phyloP scores from a whole-genome alignment of 2,797 vertebrate genomes.

The Bovichtus diacanthus region DNA sequence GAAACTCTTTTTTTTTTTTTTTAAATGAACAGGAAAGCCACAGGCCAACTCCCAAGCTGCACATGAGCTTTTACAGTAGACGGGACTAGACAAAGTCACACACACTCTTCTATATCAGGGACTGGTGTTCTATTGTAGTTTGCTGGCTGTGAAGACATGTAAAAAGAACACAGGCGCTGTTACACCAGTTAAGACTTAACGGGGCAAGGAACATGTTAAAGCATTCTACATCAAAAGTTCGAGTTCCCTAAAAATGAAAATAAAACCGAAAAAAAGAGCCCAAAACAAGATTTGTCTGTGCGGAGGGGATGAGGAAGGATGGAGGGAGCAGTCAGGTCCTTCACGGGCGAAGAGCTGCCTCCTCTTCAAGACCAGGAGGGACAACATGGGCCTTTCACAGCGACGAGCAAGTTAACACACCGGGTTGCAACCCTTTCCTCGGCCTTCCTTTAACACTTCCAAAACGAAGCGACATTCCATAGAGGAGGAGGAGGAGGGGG shows the following conservation, averaged over 20 bases:
- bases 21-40: constrained; percentile 37
- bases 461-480: constrained; percentile 93
- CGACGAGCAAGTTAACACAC: constrained; percentile 35
- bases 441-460: constrained; percentile 86
- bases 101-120: constrained; percentile 36
- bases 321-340: constrained; percentile 42
- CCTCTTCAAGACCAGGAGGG: constrained; percentile 75
- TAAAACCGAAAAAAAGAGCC: constrained; percentile 53
- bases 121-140: constrained; percentile 25
- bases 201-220: constrained; percentile 49
- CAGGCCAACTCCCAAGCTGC: constrained; percentile 66
- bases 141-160: constrained; percentile 50
- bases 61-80: constrained; percentile 35
- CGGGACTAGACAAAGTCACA: constrained; percentile 48
- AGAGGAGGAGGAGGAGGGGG: constrained; percentile 69
- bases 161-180: constrained; percentile 33
- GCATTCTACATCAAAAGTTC: constrained; percentile 76
- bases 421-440: constrained; percentile 26
- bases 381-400: constrained; percentile 8
- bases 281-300: constrained; percentile 68
- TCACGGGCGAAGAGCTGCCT: constrained; percentile 38
- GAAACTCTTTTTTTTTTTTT: not conserved
- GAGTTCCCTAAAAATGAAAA: constrained; percentile 73
- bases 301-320: constrained; percentile 20
- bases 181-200: constrained; percentile 72